These are phyloP conservation scores for Daphoenositta chrysoptera DNA, from an alignment of 2,113 vertebrate species.

Conservation along the genomic window DNA sequence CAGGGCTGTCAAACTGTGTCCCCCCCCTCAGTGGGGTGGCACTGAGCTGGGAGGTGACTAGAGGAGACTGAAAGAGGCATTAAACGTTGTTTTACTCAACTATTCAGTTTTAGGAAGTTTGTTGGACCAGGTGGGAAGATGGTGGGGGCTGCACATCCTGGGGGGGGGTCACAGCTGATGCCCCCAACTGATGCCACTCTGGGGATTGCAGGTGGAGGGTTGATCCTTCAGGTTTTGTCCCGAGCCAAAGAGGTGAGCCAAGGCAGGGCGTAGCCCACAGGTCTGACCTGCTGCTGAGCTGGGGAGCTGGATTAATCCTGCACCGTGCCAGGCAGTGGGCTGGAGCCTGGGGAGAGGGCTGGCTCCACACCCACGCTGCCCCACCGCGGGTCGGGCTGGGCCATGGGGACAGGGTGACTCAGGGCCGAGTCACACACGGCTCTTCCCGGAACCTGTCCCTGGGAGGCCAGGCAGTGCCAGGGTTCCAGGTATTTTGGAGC, in stretches of 20 bases:
- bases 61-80: background rate
- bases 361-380: background rate
- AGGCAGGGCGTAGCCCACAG: background rate
- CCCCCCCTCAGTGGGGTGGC: background rate
- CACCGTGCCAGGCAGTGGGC: background rate
- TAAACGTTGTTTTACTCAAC: conserved; percentile 9
- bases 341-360: background rate
- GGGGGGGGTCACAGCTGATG: background rate
- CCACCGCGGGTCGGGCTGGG: background rate
- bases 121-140: background rate
- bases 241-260: background rate
- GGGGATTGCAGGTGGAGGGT: background rate
- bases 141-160: background rate
- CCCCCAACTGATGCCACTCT: fast-evolving
- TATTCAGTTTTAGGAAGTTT: background rate
- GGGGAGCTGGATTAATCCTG: background rate
- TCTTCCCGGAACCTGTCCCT: background rate
- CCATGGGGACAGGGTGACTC: background rate
- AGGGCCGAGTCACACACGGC: background rate
- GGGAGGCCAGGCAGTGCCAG: background rate
- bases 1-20: background rate
- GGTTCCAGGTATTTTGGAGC: background rate
- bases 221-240: background rate
- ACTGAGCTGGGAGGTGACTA: background rate
- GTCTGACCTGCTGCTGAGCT: background rate